Conservation (phyloP, 2,888 invertebrate genomes). For the Apodemia duryi region DNA sequence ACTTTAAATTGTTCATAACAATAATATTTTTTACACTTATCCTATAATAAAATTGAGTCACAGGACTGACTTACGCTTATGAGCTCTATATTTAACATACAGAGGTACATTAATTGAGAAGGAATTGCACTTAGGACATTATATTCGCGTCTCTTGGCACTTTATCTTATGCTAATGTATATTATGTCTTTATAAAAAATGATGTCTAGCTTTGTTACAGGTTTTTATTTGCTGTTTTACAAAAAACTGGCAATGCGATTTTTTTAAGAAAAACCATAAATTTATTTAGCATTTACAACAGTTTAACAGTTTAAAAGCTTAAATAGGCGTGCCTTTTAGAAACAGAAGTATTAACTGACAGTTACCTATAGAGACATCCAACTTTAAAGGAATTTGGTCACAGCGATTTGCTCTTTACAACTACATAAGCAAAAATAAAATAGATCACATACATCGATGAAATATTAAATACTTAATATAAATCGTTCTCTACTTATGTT, state of each 20-base stretch:
- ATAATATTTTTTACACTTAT: background rate
- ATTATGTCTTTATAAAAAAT: conserved; percentile 34
- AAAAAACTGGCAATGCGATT: background rate
- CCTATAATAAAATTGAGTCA: background rate
- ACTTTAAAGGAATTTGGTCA: conserved; percentile 20
- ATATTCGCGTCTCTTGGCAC: conserved; percentile 70
- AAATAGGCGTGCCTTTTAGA: background rate
- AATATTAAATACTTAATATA: conserved; percentile 48
- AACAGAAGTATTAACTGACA: background rate
- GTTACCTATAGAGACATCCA: background rate
- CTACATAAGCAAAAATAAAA: conserved; percentile 32
- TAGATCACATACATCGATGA: conserved; percentile 42
- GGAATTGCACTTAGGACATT: conserved; percentile 69
- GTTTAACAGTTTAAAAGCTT: background rate
- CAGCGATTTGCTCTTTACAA: conserved; percentile 25
- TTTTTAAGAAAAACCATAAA: background rate
- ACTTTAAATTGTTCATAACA: conserved; percentile 1
- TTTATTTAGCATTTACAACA: background rate
- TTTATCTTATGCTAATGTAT: conserved; percentile 65
- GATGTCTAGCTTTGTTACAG: background rate
- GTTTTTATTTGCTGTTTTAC: background rate
- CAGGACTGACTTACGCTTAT: conserved; percentile 16
- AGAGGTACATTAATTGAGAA: conserved; percentile 57
- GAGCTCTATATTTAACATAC: conserved; percentile 31
- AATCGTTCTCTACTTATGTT: conserved; percentile 49